Evolutionary conservation across 2,797 vertebrate species (phyloP).

Genomic region (Sebastes ruberrimus): DNA sequence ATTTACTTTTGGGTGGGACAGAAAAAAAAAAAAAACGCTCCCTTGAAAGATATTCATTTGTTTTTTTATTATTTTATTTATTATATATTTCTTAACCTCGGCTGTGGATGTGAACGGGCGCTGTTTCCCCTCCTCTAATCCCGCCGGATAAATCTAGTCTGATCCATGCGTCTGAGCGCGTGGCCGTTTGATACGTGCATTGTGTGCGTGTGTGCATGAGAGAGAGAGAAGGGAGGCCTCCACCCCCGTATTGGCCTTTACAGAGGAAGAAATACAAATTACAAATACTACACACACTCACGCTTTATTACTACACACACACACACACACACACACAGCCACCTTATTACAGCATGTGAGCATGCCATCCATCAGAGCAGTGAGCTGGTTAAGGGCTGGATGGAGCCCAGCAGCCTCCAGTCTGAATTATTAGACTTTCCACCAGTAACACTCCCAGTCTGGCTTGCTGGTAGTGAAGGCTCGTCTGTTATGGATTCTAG

Average conservation of each 20-base stretch:
- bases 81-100: not conserved
- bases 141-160: constrained; percentile 53
- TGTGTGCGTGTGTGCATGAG: not conserved
- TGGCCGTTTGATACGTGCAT: not conserved
- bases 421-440: constrained; percentile 64
- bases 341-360: constrained; percentile 53
- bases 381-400: constrained; percentile 54
- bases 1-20: constrained; percentile 28
- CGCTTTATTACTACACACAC: not conserved
- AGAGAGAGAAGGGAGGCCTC: not conserved
- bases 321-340: not conserved
- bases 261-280: constrained; percentile 31
- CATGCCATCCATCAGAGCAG: constrained; percentile 66
- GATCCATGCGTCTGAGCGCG: constrained; percentile 26
- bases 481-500: constrained; percentile 5
- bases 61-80: not conserved
- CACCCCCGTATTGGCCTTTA: constrained; percentile 20
- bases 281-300: constrained; percentile 6
- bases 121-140: constrained; percentile 11
- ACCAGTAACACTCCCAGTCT: constrained; percentile 27
- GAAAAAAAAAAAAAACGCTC: constrained; percentile 2
- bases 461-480: constrained; percentile 6
- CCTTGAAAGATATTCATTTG: constrained; percentile 20
- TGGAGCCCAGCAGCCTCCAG: constrained; percentile 61
- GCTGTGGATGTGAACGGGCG: constrained; percentile 14